Evolutionary conservation across 2,888 invertebrate species (phyloP).

Genomic region (Parapristionchus giblindavisi): DNA sequence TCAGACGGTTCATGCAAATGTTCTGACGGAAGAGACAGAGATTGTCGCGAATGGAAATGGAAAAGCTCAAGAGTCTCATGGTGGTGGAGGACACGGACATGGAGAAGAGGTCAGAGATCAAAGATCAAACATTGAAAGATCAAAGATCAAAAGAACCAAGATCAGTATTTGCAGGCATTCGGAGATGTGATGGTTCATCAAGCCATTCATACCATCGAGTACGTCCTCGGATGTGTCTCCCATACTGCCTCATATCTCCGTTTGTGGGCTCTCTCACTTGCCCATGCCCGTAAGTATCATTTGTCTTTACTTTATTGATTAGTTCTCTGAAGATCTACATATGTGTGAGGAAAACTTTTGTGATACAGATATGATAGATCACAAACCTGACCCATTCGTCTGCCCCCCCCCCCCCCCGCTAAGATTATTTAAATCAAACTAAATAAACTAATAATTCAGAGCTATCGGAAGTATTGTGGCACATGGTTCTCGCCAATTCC

Average conservation of each 20-base stretch:
- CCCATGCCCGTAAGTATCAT: slow-evolving; percentile 63
- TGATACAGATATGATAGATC: too few relatives aligned
- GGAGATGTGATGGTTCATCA: slow-evolving; percentile 90
- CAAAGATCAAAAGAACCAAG: not conserved
- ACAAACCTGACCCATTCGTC: too few relatives aligned
- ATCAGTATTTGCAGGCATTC: slow-evolving; percentile 71
- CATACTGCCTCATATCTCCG: slow-evolving; percentile 82
- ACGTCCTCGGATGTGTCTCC: slow-evolving; percentile 95
- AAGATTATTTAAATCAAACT: too few relatives aligned
- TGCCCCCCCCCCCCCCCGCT: too few relatives aligned
- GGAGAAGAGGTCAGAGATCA: too few relatives aligned
- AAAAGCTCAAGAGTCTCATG: slow-evolving; percentile 39
- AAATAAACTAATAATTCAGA: too few relatives aligned
- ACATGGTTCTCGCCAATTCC: slow-evolving; percentile 65
- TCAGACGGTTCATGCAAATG: slow-evolving; percentile 65
- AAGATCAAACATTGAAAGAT: not conserved
- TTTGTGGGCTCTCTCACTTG: slow-evolving; percentile 68
- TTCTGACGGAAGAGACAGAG: slow-evolving; percentile 66
- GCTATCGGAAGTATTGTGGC: slow-evolving; percentile 68
- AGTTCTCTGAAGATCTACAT: too few relatives aligned
- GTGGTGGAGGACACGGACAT: slow-evolving; percentile 37
- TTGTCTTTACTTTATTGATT: too few relatives aligned
- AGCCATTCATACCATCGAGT: slow-evolving; percentile 77
- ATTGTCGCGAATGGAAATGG: slow-evolving; percentile 62
- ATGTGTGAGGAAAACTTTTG: too few relatives aligned